phyloP scores from a whole-genome alignment of 2,797 vertebrate genomes.

The Falco biarmicus region DNA sequence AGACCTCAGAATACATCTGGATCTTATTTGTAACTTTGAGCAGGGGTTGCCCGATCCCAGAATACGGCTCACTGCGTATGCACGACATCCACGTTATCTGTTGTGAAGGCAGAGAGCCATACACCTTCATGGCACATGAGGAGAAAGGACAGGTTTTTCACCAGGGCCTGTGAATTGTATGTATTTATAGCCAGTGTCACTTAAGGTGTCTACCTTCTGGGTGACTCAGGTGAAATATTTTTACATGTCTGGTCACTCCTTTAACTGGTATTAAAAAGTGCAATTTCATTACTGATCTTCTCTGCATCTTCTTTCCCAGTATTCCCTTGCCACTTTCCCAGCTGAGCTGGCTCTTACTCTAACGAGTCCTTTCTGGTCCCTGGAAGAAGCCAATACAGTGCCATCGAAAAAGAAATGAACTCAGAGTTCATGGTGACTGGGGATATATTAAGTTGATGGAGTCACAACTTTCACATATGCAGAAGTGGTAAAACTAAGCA shows the following conservation, averaged over 20 bases:
- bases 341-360: neutral
- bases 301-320: neutral
- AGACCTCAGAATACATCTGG: neutral
- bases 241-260: neutral
- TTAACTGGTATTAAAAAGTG: neutral
- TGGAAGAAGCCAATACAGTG: neutral
- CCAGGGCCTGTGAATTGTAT: neutral
- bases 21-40: neutral
- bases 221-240: neutral
- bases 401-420: neutral
- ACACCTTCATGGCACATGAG: rapidly evolving
- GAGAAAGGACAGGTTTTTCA: neutral
- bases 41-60: neutral
- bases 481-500: neutral
- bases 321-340: neutral
- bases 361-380: neutral
- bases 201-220: neutral
- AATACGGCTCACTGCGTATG: rapidly evolving
- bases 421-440: neutral
- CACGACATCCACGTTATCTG: neutral
- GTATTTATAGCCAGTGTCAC: neutral
- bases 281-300: neutral
- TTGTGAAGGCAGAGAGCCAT: neutral
- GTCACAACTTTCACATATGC: neutral
- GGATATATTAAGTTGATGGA: neutral